These are phyloP conservation scores for Prionailurus viverrinus DNA, from an alignment of 2,113 vertebrate genomes.

Conservation along the genomic window DNA sequence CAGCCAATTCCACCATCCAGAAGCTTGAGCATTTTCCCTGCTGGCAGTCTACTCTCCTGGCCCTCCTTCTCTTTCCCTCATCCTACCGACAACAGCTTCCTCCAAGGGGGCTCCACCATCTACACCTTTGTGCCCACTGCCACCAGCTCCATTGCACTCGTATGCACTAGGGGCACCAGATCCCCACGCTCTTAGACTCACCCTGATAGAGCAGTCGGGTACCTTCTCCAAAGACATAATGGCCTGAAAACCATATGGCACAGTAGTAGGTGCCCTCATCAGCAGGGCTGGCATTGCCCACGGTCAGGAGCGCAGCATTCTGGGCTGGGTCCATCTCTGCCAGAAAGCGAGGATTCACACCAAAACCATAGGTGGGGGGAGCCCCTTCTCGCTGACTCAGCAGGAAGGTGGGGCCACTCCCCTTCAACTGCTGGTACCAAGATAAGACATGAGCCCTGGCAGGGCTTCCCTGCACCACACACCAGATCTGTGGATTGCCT, in stretches of 20 bases:
- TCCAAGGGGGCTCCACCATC: no score
- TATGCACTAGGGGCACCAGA: no score
- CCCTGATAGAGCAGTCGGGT: slow-evolving; percentile 18
- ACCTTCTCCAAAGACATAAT: slow-evolving; percentile 66
- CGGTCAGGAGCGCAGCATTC: slow-evolving; percentile 30
- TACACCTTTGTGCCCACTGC: background rate
- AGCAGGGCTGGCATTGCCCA: slow-evolving; percentile 29
- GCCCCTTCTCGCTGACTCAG: slow-evolving; percentile 50
- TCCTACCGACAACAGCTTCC: background rate
- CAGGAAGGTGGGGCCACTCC: slow-evolving; percentile 10
- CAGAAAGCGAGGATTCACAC: slow-evolving; percentile 49
- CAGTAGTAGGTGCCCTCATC: slow-evolving; percentile 65
- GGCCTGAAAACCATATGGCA: slow-evolving; percentile 49
- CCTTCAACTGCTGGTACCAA: slow-evolving; percentile 57
- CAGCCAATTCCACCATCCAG: background rate
- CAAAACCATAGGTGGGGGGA: background rate
- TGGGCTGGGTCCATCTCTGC: background rate
- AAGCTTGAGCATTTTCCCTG: background rate
- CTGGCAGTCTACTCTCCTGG: background rate
- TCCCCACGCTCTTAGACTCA: background rate
- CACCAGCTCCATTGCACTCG: background rate
- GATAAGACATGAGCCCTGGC: background rate
- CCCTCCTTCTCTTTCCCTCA: background rate
- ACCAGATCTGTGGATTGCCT: slow-evolving; percentile 48
- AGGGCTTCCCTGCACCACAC: background rate